Percentiles rank a stretch among this genome's conserved stretches.
Evolutionary conservation across 2,888 invertebrate genomes (phyloP).

Genomic region (Salpingus planirostris): DNA sequence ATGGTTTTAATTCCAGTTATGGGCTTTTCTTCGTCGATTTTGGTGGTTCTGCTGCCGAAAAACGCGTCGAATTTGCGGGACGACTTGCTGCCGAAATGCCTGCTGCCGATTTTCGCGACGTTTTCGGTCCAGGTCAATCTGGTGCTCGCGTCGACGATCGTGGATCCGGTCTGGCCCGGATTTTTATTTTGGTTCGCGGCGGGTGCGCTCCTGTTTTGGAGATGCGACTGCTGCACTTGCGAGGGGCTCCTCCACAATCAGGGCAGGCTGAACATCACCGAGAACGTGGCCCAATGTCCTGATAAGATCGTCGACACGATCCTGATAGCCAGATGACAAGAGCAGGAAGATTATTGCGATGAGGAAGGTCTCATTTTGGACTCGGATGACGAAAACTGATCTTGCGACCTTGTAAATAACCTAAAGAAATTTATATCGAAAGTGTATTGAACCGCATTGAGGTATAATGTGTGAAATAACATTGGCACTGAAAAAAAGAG

Average conservation of each 20-base stretch:
- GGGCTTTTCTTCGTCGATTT: slow-evolving; percentile 43
- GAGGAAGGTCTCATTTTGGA: slow-evolving; percentile 28
- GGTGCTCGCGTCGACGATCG: slow-evolving; percentile 46
- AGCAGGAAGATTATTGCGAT: slow-evolving; percentile 22
- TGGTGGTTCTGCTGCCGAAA: slow-evolving; percentile 50
- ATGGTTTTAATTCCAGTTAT: too few relatives aligned
- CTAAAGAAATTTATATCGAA: neutral
- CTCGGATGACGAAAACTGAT: slow-evolving; percentile 24
- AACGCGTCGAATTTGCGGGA: slow-evolving; percentile 34
- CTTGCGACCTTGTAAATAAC: neutral
- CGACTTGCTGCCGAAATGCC: slow-evolving; percentile 25
- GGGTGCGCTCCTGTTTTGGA: slow-evolving; percentile 44
- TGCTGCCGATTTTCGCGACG: slow-evolving; percentile 41
- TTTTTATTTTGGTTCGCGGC: slow-evolving; percentile 51
- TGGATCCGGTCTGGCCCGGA: slow-evolving; percentile 54
- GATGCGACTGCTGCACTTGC: slow-evolving; percentile 38
- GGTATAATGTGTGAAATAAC: too few relatives aligned
- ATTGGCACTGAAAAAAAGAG: too few relatives aligned
- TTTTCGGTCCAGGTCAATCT: slow-evolving; percentile 44
- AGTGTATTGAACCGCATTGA: too few relatives aligned
- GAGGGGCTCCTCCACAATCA: slow-evolving; percentile 25
- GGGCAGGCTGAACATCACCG: slow-evolving; percentile 13
- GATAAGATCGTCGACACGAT: slow-evolving; percentile 48
- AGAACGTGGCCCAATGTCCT: slow-evolving; percentile 32
- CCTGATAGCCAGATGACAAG: slow-evolving; percentile 51